Evolutionary conservation across 2,797 vertebrate genomes (phyloP), one percentile per base, ranked within the genome.

Genomic region (Chromobotia macracanthus): DNA sequence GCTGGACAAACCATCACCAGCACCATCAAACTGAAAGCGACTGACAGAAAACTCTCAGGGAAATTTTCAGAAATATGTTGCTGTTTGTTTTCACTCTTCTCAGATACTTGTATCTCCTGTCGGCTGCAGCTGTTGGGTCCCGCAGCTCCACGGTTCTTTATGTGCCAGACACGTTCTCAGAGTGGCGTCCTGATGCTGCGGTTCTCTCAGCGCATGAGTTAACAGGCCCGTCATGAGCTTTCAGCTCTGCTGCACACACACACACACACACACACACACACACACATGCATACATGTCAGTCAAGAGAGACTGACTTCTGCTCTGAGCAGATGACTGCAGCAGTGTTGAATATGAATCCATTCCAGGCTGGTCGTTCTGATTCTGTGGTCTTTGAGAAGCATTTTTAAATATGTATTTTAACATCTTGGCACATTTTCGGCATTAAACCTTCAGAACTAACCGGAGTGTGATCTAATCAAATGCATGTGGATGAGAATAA

Each of bases 161-260:
- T 51, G 44, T 63, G 58, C 23, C 44, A 15, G 63, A 73, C 71
- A n/a, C n/a, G 21, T 60, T 11, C 71, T 31, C 56, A n/a, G 55
- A 0, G 21, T 73, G 21, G 10, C 3, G 12, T 50, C 44, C 44
- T 38, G 46, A 19, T 38, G 58, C 25, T 38, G 50, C 8, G 0
- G 23, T 73, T 13, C 31, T 16, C 51, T 72, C n/a, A 60, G 15
- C 3, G 41, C 15, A 44, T 72, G 55, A 46, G 71, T 60, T 60
- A 58, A 21, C 53, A 50, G 23, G 11, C 0, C 16, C 18, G 38
- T 61, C 71, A 61, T 48, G 38, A 61, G 55, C 25, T 31, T 56
- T 73, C 15, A 44, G 21, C 55, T 46, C 71, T 1, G 2, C 38
- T 21, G 10, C 58, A 50, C 56, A 61, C 41, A 23, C 41, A 28